A percentile compares a stretch with the other conserved stretches of the same genome.
phyloP scores from a whole-genome alignment of 2,797 vertebrate genomes.

The Micropoecilia bifurca region DNA sequence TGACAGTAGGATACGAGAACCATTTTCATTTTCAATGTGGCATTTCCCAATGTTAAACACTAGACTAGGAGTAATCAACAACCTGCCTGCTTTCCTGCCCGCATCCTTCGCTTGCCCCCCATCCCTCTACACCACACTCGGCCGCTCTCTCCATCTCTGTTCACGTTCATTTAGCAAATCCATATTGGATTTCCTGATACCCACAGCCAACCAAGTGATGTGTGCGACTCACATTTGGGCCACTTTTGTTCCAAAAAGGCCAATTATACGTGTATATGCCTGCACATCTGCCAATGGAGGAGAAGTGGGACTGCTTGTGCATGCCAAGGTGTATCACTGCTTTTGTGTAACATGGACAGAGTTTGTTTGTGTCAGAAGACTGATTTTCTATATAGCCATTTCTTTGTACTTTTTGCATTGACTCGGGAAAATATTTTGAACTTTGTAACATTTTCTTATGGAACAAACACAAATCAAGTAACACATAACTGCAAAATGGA shows the following conservation, averaged over 20 bases:
- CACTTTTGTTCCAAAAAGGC: conserved; percentile 68
- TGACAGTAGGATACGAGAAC: conserved; percentile 71
- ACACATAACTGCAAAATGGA: neutral
- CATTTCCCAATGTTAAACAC: conserved; percentile 80
- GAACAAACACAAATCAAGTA: neutral
- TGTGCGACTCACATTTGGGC: conserved; percentile 48
- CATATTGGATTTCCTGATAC: conserved; percentile 77
- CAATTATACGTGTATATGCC: conserved; percentile 55
- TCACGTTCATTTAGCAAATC: conserved; percentile 67
- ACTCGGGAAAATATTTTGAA: neutral
- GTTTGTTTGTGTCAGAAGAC: conserved; percentile 56
- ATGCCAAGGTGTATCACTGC: conserved; percentile 18
- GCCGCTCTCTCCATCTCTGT: conserved; percentile 43
- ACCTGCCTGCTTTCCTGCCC: conserved; percentile 67
- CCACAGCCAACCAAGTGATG: conserved; percentile 53
- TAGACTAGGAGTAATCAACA: conserved; percentile 79
- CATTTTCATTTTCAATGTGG: conserved; percentile 76
- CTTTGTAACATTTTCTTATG: neutral
- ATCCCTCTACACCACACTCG: conserved; percentile 7
- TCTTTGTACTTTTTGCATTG: conserved; percentile 14
- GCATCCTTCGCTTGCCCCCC: conserved; percentile 42
- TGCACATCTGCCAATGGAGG: conserved; percentile 35
- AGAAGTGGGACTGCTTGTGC: conserved; percentile 21
- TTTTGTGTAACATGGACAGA: conserved; percentile 45
- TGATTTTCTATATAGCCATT: conserved; percentile 28